Evolutionary conservation across 1,140 invertebrate genomes (phyloP), one percentile per base, ranked within the genome.

Genomic region (Musca domestica): DNA sequence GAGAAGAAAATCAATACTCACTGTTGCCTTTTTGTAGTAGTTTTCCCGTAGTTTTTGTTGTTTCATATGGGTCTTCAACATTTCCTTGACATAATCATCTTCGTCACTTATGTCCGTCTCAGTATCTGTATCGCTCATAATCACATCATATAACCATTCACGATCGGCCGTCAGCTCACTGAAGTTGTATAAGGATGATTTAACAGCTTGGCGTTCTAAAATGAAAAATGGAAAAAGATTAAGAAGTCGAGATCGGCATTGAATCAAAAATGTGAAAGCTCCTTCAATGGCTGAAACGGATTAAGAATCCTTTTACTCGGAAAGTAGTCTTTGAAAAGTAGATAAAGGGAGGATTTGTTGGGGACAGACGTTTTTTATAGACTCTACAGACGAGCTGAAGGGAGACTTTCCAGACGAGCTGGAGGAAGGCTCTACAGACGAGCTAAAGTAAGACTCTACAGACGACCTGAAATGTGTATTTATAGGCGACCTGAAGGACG

Each of bases 1-100:
- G 27, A 3, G 10, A 30, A 52, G 2, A 25, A 22, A 25, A 2
- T 1, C 15, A 27, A 22, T 51, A 69, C 74, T 83, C 77, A 93
- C 92, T 80, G 92, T 90, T 71, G 89, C 85, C 81, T 94, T 91
- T 72, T 89, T 88, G 76, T 93, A 91, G 83, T 91, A 94, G 69
- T 88, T 87, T 66, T 88, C 87, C 67, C 89, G 88, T 85, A 91
- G 90, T 76, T 90, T 91, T 76, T 92, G 92, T 64, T 89, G 87
- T 23, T 89, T 83, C 66, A 90, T 84, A 74, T 94, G 92, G 71
- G 91, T 86, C 73, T 88, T 90, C 2, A 95, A 81, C 86, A 95
- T 90, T 49, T 88, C 85, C 69, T 89, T 86, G 71, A 95, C 84
- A 74, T 90, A 87, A 69, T 91, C 89, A 77, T 93, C 90, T 72